Percentiles rank a stretch among this genome's conserved stretches.
These are phyloP conservation scores for Lottia gigantea DNA, from an alignment of 2,888 invertebrate species.

Conservation along the genomic window DNA sequence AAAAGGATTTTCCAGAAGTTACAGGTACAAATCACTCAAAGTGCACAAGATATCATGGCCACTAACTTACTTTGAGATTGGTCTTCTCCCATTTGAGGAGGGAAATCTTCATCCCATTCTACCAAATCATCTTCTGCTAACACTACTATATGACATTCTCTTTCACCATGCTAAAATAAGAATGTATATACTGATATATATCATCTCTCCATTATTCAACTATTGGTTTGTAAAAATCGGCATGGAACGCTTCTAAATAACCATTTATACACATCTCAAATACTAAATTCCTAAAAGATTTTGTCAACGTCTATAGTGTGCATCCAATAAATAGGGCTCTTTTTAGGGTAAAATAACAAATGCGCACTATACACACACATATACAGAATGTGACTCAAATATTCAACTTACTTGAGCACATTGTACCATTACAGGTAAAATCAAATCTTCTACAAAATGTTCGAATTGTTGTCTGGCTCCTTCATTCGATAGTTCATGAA, in stretches of 20 bases:
- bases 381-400: too few relatives aligned
- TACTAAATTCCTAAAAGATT: too few relatives aligned
- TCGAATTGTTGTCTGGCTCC: constrained; percentile 98
- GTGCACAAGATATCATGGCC: too few relatives aligned
- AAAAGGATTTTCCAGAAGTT: too few relatives aligned
- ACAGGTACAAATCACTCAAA: too few relatives aligned
- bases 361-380: too few relatives aligned
- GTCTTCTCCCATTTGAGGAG: constrained; percentile 99
- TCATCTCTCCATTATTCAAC: background rate
- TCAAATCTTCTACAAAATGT: constrained; percentile 92
- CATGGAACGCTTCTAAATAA: too few relatives aligned
- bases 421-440: constrained; percentile 94
- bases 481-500: constrained; percentile 98
- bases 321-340: too few relatives aligned
- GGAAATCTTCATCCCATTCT: constrained; percentile 99
- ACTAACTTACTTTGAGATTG: constrained; percentile 84
- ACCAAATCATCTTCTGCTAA: constrained; percentile 93
- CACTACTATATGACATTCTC: constrained; percentile 97
- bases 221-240: background rate
- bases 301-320: too few relatives aligned
- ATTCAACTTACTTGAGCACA: constrained; percentile 69
- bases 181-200: too few relatives aligned
- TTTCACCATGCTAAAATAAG: constrained; percentile 83
- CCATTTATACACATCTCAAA: too few relatives aligned
- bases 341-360: too few relatives aligned